Evolutionary conservation across 2,797 vertebrate genomes (phyloP), one percentile per base, ranked within the genome.

Genomic region (Sitta carolinensis): DNA sequence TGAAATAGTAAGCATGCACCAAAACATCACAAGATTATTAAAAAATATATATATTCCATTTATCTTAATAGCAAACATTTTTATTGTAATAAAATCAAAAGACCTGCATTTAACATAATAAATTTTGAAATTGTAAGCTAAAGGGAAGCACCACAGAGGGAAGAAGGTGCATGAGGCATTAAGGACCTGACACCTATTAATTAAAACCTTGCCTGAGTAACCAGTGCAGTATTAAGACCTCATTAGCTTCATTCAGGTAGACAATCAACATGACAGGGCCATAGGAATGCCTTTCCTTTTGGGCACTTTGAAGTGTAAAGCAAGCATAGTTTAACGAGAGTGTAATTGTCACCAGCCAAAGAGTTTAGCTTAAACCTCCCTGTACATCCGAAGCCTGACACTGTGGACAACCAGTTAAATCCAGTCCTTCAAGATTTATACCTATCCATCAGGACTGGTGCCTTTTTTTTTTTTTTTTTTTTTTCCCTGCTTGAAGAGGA

Each of bases 161-260:
- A 68, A 87, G 42, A 89, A 92, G 61, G 47, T 34, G 25, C 84
- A 84, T 68, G 52, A 93, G 26, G 20, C 17, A 80, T 92, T 94
- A 92, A 90, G 64, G 57, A 87, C 38, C 47, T 95, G 92, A 78
- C 89, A 87, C 10, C 45, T 83, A 78, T 87, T 96, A 94, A 95
- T 94, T 93, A 89, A 92, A 95, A 84, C 21, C 62, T 77, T 85
- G 54, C 90, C 58, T 94, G 84, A 95, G 34, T 61, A 95, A 87
- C 11, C 10, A 92, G 38, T 55, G 21, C 63, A 48, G 40, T 55
- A 77, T 58, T 70, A 85, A 84, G 64, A 83, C 68, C 87, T 93
- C 54, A 92, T 92, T 95, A 95, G 29, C 54, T 90, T 83, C 64
- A 40, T 69, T 90, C 81, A 91, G 68, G 76, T 77, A 68, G 78